Base-by-base conservation (phyloP, 2,113 vertebrate species). In the Sphyrna mokarran region DNA sequence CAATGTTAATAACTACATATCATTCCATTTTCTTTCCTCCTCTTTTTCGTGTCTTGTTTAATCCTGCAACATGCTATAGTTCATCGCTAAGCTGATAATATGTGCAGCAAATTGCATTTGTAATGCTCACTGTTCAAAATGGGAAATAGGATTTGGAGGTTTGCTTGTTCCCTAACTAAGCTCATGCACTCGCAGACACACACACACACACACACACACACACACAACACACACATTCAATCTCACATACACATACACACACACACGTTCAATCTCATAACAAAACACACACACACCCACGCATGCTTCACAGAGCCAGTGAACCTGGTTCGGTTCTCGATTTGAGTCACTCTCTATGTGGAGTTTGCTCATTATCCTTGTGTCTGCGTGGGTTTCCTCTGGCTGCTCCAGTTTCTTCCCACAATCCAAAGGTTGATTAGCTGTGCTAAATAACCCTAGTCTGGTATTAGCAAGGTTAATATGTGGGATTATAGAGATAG, bases 1-100 rank as follows among this genome's bases (percentile, higher is more conserved):
- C 61, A 40, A n/a, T 68, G 89, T 68, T 91, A 93, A 93, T 93
- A 93, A 93, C 89, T 66, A 20, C 61, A 93, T 93, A 66, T 93
- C 61, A 68, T 93, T 93, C 33, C 33, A 20, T 37, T 93, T 91
- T 63, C 9, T 40, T 6, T 37, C 89, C 89, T 54, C 33, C n/a
- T 68, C 16, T 40, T 58, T 63, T 33, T 22, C n/a, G 33, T 0
- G 61, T 33, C 61, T 61, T 22, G 89, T 66, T 68, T 93, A 93
- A 93, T 93, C 89, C 89, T 66, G 61, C 14, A 6, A 93, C 61
- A 66, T 93, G 89, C 89, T n/a, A 18, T 23, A 37, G n/a, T 93
- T 66, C 89, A 40, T 93, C 68, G 89, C 61, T 93, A 40, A 93
- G 58, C 89, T 63, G n/a, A 66, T 93, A 93, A 93, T 66, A 93